A percentile compares a stretch with the other conserved stretches of the same genome.
Evolutionary conservation across 2,888 invertebrate species (phyloP).

Genomic region (Drosophila neotestacea): DNA sequence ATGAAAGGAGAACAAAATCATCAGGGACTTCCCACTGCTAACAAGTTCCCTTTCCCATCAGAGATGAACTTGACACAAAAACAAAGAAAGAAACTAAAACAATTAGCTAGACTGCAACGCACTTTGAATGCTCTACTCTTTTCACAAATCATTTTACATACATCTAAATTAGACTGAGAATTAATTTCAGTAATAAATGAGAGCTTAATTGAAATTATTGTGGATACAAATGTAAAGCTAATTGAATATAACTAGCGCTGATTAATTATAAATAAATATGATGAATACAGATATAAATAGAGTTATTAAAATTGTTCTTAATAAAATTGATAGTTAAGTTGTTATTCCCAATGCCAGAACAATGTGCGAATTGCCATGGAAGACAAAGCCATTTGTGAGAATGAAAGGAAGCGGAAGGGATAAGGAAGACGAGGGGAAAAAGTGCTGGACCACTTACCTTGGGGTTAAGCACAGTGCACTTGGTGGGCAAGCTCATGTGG

Average conservation of each 20-base stretch:
- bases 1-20: conserved; percentile 47
- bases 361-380: conserved; percentile 19
- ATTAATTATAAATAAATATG: neutral
- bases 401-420: neutral
- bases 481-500: conserved; percentile 91
- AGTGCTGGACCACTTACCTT: conserved; percentile 86
- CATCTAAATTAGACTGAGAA: too few relatives aligned
- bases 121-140: conserved; percentile 28
- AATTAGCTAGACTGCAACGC: conserved; percentile 14
- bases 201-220: neutral
- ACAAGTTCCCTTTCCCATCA: conserved; percentile 28
- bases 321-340: neutral
- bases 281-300: neutral
- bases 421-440: conserved; percentile 6
- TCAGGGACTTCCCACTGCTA: conserved; percentile 27
- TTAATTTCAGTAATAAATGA: neutral
- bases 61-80: conserved; percentile 44
- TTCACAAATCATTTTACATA: neutral
- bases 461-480: conserved; percentile 92
- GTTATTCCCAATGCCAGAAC: neutral
- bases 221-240: too few relatives aligned
- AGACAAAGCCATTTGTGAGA: conserved; percentile 40
- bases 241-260: too few relatives aligned
- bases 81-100: conserved; percentile 18
- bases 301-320: neutral